Conservation (phyloP, 2,113 vertebrate species). For the Zosterops hypoxanthus region DNA sequence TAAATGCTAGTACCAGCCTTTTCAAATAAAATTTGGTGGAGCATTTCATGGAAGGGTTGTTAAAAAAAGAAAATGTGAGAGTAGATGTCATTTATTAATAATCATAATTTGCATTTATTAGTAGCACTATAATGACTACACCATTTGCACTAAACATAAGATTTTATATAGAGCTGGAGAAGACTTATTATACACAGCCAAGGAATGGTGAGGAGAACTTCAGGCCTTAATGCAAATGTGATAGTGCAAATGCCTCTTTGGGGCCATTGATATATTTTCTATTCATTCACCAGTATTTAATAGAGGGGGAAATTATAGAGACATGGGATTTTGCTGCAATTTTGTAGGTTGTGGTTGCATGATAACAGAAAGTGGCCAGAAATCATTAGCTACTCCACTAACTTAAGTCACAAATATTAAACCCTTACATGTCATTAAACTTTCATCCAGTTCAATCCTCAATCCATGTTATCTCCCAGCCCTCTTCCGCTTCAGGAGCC, state of each 20-base stretch:
- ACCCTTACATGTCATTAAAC: background rate
- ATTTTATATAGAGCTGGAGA: background rate
- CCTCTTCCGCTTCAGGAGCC: background rate
- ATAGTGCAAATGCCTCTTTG: background rate
- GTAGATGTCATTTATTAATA: background rate
- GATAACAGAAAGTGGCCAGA: background rate
- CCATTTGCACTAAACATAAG: background rate
- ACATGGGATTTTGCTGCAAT: background rate
- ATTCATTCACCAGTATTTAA: background rate
- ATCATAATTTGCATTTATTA: background rate
- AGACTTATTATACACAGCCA: background rate
- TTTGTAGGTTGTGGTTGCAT: background rate
- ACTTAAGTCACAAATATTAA: background rate
- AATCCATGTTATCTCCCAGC: background rate
- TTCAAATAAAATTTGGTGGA: background rate
- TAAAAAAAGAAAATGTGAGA: background rate
- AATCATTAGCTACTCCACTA: background rate
- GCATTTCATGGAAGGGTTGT: rapidly evolving
- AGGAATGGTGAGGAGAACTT: background rate
- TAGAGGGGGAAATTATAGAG: background rate
- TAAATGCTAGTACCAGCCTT: background rate
- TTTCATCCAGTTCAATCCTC: background rate
- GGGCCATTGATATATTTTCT: background rate
- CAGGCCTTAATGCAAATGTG: background rate
- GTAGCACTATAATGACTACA: background rate